Evolutionary conservation across 2,888 invertebrate species (phyloP), one percentile per base, ranked within the genome.

Genomic region (Ariolimax columbianus): DNA sequence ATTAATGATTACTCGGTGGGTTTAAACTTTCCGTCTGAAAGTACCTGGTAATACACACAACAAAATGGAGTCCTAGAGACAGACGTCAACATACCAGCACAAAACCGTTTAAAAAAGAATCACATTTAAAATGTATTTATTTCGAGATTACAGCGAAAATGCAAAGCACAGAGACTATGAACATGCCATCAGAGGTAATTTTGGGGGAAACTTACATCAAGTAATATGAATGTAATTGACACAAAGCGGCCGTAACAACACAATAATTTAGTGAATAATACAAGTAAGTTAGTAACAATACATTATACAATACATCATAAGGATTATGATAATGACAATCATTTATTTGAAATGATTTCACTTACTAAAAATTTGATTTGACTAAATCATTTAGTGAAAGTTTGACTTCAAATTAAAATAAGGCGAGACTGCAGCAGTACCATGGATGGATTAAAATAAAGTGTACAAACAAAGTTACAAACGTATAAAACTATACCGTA

Each of bases 71-170:
- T 73, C 77, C 17, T 73, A 73, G 73, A 43, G 72, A 79, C 72
- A 40, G 38, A 33, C 23, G 26, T 55, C 68, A 83, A 70, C 47
- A 63, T 11, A n/a, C 59, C 19, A 23, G 19, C 23, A 17, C 4
- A 30, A 40, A n/a, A n/a, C n/a, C n/a, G n/a, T n/a, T n/a, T n/a
- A n/a, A n/a, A n/a, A n/a, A n/a, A n/a, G n/a, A n/a, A n/a, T n/a
- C n/a, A n/a, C n/a, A n/a, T n/a, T n/a, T n/a, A n/a, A 36, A 30
- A n/a, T 87, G 87, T 87, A 87, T 72, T 85, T 81, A 47, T 87
- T 87, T 59, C 80, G 63, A 70, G 85, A 85, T 14, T 83, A 85
- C 51, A 79, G 55, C 26, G 26, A 89, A 88, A 88, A 89, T 86
- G 87, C 89, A 19, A 89, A 91, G 63, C 30, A 0, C 9, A 55